Percentiles rank a stretch among this genome's conserved stretches.
Evolutionary conservation across 2,888 invertebrate species (phyloP).

Genomic region (Drosophila bunnanda): DNA sequence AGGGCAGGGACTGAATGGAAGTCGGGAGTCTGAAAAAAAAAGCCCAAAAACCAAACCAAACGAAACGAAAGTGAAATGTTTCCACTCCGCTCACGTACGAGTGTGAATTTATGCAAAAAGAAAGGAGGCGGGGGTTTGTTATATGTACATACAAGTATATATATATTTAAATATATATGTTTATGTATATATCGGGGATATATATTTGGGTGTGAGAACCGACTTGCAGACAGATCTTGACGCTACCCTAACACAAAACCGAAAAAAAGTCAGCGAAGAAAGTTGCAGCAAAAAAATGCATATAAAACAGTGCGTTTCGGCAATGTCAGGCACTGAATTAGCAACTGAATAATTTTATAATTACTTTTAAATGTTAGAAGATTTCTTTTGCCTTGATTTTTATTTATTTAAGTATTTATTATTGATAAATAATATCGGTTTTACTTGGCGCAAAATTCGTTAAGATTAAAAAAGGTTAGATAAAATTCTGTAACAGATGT

Average conservation of each 20-base stretch:
- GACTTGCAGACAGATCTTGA: conserved; percentile 19
- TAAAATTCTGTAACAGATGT: background rate
- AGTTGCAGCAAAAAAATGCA: conserved; percentile 4
- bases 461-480: background rate
- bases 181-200: background rate
- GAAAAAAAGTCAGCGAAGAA: background rate
- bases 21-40: conserved; percentile 15
- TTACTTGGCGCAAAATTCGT: background rate
- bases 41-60: conserved; percentile 15
- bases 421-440: background rate
- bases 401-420: background rate
- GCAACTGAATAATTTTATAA: too few relatives aligned
- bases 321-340: background rate
- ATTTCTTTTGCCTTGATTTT: too few relatives aligned
- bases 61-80: conserved; percentile 75
- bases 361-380: background rate
- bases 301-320: background rate
- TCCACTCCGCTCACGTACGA: conserved; percentile 42
- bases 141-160: background rate
- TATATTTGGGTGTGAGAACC: conserved; percentile 32
- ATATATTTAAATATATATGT: background rate
- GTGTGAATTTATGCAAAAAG: conserved; percentile 47
- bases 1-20: conserved; percentile 16
- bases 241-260: background rate
- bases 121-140: conserved; percentile 9